phyloP scores from a whole-genome alignment of 1,140 invertebrate species.

The Pemphigus obesinymphae region DNA sequence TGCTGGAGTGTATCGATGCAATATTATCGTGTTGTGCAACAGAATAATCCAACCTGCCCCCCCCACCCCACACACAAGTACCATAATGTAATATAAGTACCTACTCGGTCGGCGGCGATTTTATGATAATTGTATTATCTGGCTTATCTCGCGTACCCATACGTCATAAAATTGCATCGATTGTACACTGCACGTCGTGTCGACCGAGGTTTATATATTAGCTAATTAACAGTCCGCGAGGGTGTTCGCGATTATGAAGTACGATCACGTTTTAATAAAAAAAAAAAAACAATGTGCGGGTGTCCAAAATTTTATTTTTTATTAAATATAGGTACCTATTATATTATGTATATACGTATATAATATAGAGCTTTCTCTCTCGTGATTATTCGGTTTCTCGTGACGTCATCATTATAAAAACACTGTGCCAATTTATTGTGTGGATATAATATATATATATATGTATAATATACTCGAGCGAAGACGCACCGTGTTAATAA shows the following conservation, averaged over 20 bases:
- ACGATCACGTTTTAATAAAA: neutral
- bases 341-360: neutral
- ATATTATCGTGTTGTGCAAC: neutral
- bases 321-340: neutral
- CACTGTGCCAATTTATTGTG: neutral
- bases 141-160: neutral
- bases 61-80: too few species aligned
- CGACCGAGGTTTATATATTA: neutral
- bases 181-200: neutral
- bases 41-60: neutral
- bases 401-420: slow-evolving; percentile 7
- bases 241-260: neutral
- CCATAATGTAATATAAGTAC: too few species aligned
- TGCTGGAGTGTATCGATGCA: neutral
- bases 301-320: too few species aligned
- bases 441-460: too few species aligned
- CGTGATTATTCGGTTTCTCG: slow-evolving; percentile 12
- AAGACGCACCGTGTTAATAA: slow-evolving; percentile 7
- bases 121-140: neutral
- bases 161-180: neutral
- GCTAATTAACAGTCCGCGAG: neutral
- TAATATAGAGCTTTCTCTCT: slow-evolving; percentile 9
- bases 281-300: neutral
- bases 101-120: too few species aligned
- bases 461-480: too few species aligned